Evolutionary conservation across 1,140 invertebrate species (phyloP).

Genomic region (Neodiprion lecontei): DNA sequence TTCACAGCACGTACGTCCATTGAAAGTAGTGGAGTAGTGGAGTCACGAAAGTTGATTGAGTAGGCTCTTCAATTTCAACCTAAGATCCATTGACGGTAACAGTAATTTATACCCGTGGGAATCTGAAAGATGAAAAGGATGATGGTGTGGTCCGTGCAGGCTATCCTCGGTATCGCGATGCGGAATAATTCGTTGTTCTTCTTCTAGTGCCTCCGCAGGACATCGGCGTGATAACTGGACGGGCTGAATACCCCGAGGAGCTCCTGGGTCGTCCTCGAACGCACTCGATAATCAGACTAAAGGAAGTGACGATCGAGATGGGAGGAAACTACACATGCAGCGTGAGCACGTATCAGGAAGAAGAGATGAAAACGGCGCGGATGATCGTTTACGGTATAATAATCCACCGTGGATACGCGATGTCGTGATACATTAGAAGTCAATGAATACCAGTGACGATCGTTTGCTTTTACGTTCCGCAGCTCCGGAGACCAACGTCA

Average conservation of each 20-base stretch:
- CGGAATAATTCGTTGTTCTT: no score
- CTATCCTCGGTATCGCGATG: no score
- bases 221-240: constrained; percentile 68
- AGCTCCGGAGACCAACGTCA: constrained; percentile 40
- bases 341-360: constrained; percentile 72
- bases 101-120: no score
- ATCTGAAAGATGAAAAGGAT: no score
- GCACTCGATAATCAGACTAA: constrained; percentile 72
- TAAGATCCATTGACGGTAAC: no score
- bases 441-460: neutral
- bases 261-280: constrained; percentile 64
- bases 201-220: constrained; percentile 61
- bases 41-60: no score
- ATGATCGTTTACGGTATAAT: constrained; percentile 77
- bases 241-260: constrained; percentile 68
- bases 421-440: no score
- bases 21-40: no score
- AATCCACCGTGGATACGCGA: neutral
- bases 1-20: neutral
- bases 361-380: constrained; percentile 68
- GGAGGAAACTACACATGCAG: constrained; percentile 77
- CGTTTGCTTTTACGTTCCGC: neutral
- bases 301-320: constrained; percentile 72
- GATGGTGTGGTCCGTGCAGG: no score
- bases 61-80: no score